Conservation (phyloP, 2,113 vertebrate species). For the Sorex araneus region DNA sequence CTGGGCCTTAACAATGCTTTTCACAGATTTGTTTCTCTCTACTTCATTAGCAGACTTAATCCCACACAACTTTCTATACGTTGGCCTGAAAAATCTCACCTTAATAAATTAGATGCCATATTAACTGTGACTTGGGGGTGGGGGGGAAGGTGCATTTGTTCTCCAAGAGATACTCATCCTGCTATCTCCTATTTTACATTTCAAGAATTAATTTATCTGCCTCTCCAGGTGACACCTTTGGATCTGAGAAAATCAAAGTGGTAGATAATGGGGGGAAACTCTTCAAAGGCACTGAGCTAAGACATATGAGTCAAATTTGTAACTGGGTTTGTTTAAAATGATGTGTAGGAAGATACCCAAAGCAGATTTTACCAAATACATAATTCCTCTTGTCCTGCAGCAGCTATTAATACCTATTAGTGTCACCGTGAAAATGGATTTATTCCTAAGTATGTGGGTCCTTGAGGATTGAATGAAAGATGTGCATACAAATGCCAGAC, state of each 20-base stretch:
- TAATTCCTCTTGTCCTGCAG: background rate
- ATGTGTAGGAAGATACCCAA: background rate
- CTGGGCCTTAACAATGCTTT: slow-evolving; percentile 32
- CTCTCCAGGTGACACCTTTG: background rate
- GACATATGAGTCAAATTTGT: background rate
- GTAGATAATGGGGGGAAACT: background rate
- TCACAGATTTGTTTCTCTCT: slow-evolving; percentile 7
- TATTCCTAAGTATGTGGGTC: too few relatives aligned
- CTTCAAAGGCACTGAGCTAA: background rate
- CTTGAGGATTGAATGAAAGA: too few relatives aligned
- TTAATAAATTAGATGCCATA: background rate
- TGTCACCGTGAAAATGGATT: too few relatives aligned
- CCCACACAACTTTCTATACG: background rate
- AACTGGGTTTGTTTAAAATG: background rate
- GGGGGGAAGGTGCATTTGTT: background rate
- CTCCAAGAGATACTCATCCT: background rate
- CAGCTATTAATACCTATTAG: slow-evolving; percentile 10
- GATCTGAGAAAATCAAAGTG: slow-evolving; percentile 43
- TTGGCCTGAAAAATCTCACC: slow-evolving; percentile 9
- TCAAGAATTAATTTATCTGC: background rate
- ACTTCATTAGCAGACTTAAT: background rate
- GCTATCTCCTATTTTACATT: slow-evolving; percentile 31
- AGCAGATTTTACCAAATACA: slow-evolving; percentile 22
- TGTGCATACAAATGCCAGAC: too few relatives aligned
- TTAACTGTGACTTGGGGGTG: background rate